These are phyloP conservation scores for Chironomus riparius DNA, from an alignment of 2,888 invertebrate genomes.

Conservation along the genomic window DNA sequence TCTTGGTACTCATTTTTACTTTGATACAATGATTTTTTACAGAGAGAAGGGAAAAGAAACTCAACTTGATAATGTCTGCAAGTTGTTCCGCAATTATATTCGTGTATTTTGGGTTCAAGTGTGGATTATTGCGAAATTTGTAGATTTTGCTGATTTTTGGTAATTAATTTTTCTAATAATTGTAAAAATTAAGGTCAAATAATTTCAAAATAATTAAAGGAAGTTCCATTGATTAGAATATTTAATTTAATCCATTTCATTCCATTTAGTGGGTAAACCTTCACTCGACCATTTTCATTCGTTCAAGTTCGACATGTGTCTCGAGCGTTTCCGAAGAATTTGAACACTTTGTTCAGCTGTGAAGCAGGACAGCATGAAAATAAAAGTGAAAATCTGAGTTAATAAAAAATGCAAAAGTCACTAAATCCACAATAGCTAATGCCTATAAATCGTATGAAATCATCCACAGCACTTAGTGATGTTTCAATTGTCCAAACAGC, in stretches of 20 bases:
- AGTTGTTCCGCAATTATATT: background rate
- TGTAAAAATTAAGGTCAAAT: too few relatives aligned
- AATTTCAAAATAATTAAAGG: too few relatives aligned
- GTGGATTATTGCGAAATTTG: too few relatives aligned
- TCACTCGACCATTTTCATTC: conserved; percentile 10
- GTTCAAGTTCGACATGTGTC: conserved; percentile 11
- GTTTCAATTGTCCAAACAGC: background rate
- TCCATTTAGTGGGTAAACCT: conserved; percentile 11
- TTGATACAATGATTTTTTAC: conserved; percentile 13
- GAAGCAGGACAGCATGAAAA: conserved; percentile 4
- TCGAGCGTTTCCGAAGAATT: conserved; percentile 21
- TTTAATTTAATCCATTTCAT: background rate
- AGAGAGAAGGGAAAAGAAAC: background rate
- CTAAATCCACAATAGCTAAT: background rate
- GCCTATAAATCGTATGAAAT: too few relatives aligned
- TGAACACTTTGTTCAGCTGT: conserved; percentile 22
- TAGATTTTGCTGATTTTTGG: too few relatives aligned
- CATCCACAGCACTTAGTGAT: background rate
- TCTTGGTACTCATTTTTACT: conserved; percentile 22
- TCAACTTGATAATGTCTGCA: background rate
- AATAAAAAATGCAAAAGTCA: background rate
- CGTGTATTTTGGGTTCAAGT: too few relatives aligned
- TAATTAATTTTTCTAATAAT: too few relatives aligned
- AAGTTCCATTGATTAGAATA: too few relatives aligned
- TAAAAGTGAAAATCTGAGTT: background rate